Base-by-base conservation (phyloP, 1,140 invertebrate species). In the Zaprionus gabonicus region DNA sequence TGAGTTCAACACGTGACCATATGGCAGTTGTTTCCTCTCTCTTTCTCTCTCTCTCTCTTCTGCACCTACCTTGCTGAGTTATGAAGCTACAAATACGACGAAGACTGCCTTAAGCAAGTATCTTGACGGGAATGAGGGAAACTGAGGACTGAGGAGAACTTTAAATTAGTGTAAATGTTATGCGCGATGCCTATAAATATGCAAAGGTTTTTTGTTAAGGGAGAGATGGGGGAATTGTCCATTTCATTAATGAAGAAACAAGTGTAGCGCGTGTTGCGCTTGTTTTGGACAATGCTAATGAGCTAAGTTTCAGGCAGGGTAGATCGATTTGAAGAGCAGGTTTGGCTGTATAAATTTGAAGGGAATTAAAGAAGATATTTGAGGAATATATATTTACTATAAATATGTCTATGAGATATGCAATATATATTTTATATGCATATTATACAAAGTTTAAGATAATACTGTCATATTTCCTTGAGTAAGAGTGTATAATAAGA, bases 1-100 rank as follows among this genome's bases (percentile, higher is more conserved):
- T 86, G 83, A 82, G 68, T 73, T 71, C 57, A 81, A 82, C 68
- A 70, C 83, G 83, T 86, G 83, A 87, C 83, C 83, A 86, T 87
- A 87, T 86, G 83, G 82, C 60, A 70, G 56, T 56, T 53, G 64
- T 36, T 34, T 20, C n/a, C 23, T 44, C 36, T 15, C 9, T 10
- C 38, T 28, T 5, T 53, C 57, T 53, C 71, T 46, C 64, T 75
- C 31, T 31, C 9, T 71, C 15, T 28, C 51, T 57, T 15, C n/a
- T 10, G 20, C 49, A 10, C 9, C 15, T 20, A 15, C 20, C 49
- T 46, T 17, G 66, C 41, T 60, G 31, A 57, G 80, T 77, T 80
- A 82, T 66, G 69, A 82, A 76, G 69, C 70, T 59, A 46, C 55
- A 76, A 80, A 72, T 77, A 73, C 65, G 70, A 86, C 71, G 87